These are phyloP conservation scores for Cosmopolites sordidus DNA, from an alignment of 2,888 invertebrate genomes.

Conservation along the genomic window DNA sequence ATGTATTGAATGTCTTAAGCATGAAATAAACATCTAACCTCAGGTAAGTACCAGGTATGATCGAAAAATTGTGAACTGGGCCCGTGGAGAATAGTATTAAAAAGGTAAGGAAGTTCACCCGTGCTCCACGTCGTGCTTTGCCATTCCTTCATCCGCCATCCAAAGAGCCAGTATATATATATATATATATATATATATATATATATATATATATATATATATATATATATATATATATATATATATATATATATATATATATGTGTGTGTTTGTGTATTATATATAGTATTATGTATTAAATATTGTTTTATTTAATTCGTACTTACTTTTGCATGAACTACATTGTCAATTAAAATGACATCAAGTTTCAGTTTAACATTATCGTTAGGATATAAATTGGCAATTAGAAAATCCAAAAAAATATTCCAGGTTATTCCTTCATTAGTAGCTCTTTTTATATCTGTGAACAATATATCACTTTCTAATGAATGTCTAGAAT, in stretches of 20 bases:
- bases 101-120: no score
- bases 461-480: conserved; percentile 42
- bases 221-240: no score
- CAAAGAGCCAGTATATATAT: no score
- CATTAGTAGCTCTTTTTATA: conserved; percentile 33
- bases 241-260: not conserved
- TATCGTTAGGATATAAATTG: conserved; percentile 31
- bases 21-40: no score
- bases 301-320: not conserved
- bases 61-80: no score
- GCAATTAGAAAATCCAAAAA: conserved; percentile 44
- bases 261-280: not conserved
- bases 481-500: conserved; percentile 38
- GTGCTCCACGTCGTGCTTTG: no score
- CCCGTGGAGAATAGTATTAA: no score
- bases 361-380: conserved; percentile 29
- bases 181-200: no score
- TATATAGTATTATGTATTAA: not conserved
- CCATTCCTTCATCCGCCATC: no score
- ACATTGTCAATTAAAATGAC: conserved; percentile 35
- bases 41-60: no score
- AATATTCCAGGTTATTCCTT: conserved; percentile 43
- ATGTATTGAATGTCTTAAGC: no score
- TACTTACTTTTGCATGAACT: conserved; percentile 39
- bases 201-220: no score